These are phyloP conservation scores for Drosophila micromelanica DNA, from an alignment of 1,140 invertebrate genomes.

Conservation along the genomic window DNA sequence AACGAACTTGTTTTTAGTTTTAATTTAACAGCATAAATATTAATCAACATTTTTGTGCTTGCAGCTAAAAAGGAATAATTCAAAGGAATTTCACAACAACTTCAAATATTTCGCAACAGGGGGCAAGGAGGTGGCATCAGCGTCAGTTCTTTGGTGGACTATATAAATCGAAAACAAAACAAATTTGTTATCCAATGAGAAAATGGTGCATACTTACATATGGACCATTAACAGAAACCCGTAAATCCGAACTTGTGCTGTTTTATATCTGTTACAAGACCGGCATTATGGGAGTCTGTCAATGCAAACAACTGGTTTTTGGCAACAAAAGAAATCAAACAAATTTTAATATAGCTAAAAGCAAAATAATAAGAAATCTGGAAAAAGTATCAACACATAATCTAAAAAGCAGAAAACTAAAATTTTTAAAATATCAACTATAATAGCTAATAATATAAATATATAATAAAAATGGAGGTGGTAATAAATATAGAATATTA, in stretches of 20 bases:
- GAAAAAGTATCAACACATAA: too few relatives aligned
- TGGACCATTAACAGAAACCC: conserved; percentile 85
- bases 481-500: too few relatives aligned
- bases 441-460: neutral
- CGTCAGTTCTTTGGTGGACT: neutral
- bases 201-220: conserved; percentile 83
- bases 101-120: conserved; percentile 6
- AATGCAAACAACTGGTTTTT: conserved; percentile 84
- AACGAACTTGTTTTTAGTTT: neutral
- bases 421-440: neutral
- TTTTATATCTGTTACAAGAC: conserved; percentile 84
- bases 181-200: conserved; percentile 21
- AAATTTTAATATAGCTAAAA: neutral
- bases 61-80: neutral
- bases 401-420: neutral
- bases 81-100: conserved; percentile 41
- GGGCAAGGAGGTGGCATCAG: conserved; percentile 1
- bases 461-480: neutral
- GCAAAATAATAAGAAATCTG: neutral
- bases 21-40: neutral
- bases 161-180: conserved; percentile 30
- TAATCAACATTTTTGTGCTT: conserved; percentile 11
- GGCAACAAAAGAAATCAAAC: conserved; percentile 53
- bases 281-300: conserved; percentile 85
- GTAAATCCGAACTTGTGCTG: conserved; percentile 85